phyloP scores from a whole-genome alignment of 53 echinoderm and acorn worm species.

The Henricia sp. region DNA sequence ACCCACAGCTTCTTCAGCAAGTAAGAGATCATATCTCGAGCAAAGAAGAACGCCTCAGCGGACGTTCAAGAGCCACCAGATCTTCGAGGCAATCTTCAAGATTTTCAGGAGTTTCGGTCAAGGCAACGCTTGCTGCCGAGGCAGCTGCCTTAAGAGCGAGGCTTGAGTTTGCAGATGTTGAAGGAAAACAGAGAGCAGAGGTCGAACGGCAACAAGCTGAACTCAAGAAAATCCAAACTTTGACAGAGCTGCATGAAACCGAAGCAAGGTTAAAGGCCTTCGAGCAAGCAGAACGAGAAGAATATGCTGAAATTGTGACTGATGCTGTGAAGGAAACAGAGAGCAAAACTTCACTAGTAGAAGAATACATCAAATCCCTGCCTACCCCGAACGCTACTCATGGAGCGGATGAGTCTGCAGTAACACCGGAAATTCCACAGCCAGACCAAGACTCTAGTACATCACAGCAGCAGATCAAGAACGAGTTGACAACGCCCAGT shows the following conservation, averaged over 20 bases:
- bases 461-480: no score
- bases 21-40: conserved; percentile 4
- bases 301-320: background rate
- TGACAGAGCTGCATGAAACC: conserved; percentile 7
- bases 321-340: conserved; percentile 1
- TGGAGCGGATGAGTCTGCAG: no score
- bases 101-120: background rate
- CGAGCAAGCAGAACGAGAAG: conserved; percentile 1
- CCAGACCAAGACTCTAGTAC: no score
- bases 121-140: conserved; percentile 15
- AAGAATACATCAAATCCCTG: background rate
- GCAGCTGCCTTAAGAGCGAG: conserved; percentile 38
- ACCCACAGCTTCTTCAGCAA: conserved; percentile 28
- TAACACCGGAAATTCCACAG: no score
- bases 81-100: conserved; percentile 4
- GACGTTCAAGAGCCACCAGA: conserved; percentile 11
- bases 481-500: no score
- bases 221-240: conserved; percentile 36
- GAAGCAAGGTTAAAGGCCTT: conserved; percentile 24
- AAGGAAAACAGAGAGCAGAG: conserved; percentile 24
- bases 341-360: background rate
- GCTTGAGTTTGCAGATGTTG: conserved; percentile 12
- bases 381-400: background rate
- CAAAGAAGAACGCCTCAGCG: conserved; percentile 45
- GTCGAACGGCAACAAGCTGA: conserved; percentile 9